Evolutionary conservation across 1,140 invertebrate species (phyloP).

Genomic region (Dinoponera quadriceps): DNA sequence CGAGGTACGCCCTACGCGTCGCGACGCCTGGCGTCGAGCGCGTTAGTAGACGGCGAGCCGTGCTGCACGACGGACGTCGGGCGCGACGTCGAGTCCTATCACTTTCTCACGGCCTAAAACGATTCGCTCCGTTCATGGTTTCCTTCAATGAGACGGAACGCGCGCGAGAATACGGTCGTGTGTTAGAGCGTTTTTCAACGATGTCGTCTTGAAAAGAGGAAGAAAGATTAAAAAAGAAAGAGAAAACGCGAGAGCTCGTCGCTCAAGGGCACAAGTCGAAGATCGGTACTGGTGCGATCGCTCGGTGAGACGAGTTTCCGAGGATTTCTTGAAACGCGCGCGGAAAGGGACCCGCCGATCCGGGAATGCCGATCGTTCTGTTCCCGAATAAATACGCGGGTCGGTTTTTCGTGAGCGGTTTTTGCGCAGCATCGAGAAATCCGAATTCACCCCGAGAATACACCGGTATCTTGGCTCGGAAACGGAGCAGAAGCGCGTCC

Average conservation of each 20-base stretch:
- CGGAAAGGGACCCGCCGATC: neutral
- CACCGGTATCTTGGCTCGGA: neutral
- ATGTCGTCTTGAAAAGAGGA: neutral
- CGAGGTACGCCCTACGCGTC: constrained; percentile 55
- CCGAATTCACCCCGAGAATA: neutral
- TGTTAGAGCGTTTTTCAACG: neutral
- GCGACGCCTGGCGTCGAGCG: constrained; percentile 72
- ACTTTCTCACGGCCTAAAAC: constrained; percentile 55
- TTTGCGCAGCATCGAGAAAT: neutral
- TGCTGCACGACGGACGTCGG: constrained; percentile 69
- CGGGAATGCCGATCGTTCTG: neutral
- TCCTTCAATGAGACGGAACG: neutral
- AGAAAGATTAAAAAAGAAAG: neutral
- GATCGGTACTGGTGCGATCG: neutral
- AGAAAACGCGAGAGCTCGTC: neutral
- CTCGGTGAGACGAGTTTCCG: neutral
- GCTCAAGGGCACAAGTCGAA: neutral
- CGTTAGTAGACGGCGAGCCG: constrained; percentile 75
- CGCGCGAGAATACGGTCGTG: neutral
- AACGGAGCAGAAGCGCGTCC: neutral
- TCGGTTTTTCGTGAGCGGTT: neutral
- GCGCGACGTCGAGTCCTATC: constrained; percentile 60
- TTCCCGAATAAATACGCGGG: constrained; percentile 5
- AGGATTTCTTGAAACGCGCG: neutral
- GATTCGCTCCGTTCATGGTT: neutral